These are phyloP conservation scores for Pterocles orientalis DNA, from an alignment of 2,113 vertebrate genomes.

Conservation along the genomic window DNA sequence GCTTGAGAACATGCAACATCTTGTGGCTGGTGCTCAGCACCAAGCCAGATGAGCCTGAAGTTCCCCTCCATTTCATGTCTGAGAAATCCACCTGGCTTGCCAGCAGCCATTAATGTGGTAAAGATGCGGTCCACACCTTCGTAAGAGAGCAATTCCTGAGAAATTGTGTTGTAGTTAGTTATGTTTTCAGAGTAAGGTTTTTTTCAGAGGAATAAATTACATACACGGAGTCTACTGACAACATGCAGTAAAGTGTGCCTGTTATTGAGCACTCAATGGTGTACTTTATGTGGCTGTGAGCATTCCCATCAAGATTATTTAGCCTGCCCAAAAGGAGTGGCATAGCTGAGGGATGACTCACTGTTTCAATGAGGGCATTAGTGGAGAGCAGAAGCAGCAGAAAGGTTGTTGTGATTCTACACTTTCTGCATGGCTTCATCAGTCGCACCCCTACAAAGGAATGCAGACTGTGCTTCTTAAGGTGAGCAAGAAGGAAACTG, in stretches of 20 bases:
- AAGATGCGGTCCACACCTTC: background rate
- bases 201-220: conserved; percentile 8
- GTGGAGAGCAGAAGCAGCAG: background rate
- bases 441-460: background rate
- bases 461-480: background rate
- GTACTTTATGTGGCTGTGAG: conserved; percentile 4
- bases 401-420: background rate
- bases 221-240: background rate
- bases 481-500: accelerated
- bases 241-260: background rate
- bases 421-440: background rate
- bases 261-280: background rate
- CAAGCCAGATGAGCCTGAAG: background rate
- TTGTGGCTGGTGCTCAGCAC: background rate
- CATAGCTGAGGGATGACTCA: background rate
- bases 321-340: background rate
- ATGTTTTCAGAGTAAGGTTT: background rate
- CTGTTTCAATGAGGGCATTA: background rate
- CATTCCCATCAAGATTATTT: conserved; percentile 49
- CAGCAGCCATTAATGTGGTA: background rate
- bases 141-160: background rate
- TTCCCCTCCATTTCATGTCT: background rate
- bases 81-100: background rate
- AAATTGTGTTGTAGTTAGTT: background rate
- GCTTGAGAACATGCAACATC: background rate